Conservation (phyloP, 1,140 invertebrate species). For the Capitella teleta region DNA sequence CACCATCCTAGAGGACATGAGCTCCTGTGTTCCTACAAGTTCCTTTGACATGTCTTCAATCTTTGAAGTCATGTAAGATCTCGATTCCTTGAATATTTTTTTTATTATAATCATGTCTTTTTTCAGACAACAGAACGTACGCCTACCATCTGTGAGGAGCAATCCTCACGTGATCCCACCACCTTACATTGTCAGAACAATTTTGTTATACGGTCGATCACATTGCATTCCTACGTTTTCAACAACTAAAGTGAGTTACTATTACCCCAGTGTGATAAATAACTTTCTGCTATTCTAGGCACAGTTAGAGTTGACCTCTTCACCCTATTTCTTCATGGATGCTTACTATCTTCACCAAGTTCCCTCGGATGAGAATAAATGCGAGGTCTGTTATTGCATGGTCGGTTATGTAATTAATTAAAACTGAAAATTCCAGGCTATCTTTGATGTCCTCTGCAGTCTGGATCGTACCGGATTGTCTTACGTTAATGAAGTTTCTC, state of each 20-base stretch:
- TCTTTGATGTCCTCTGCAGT: slow-evolving; percentile 54
- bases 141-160: slow-evolving; percentile 42
- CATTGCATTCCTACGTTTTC: slow-evolving; percentile 49
- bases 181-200: slow-evolving; percentile 49
- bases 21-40: slow-evolving; percentile 43
- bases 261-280: neutral
- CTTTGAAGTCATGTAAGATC: slow-evolving; percentile 47
- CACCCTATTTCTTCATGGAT: slow-evolving; percentile 57
- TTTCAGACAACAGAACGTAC: slow-evolving; percentile 25
- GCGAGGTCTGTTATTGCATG: slow-evolving; percentile 30
- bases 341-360: slow-evolving; percentile 60
- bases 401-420: too few species aligned
- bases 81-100: neutral
- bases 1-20: slow-evolving; percentile 47
- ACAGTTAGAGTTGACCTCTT: slow-evolving; percentile 41
- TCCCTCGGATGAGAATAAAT: slow-evolving; percentile 39
- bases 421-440: slow-evolving; percentile 51
- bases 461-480: slow-evolving; percentile 57
- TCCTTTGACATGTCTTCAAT: slow-evolving; percentile 49
- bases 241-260: slow-evolving; percentile 33
- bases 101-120: neutral
- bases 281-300: neutral
- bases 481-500: slow-evolving; percentile 59
- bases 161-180: slow-evolving; percentile 45
- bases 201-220: slow-evolving; percentile 57